A percentile compares a stretch with the other conserved stretches of the same genome.
Evolutionary conservation across 2,797 vertebrate species (phyloP).

Genomic region (Lophotriccus pileatus): DNA sequence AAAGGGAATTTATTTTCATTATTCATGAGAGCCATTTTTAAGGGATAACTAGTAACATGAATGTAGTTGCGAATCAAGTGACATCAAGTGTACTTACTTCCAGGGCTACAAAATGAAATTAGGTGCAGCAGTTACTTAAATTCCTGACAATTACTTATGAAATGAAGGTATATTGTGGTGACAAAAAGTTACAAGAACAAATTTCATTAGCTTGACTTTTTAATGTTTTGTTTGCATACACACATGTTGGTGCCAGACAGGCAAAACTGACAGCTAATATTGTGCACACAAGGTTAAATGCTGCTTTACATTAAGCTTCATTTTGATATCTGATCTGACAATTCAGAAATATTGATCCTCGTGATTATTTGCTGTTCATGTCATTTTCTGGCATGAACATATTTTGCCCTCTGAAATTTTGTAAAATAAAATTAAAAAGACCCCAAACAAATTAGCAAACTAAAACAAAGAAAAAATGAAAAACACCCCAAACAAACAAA

Average conservation of each 20-base stretch:
- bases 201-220: neutral
- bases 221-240: neutral
- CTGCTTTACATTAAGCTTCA: neutral
- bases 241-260: neutral
- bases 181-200: neutral
- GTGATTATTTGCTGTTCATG: neutral
- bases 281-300: neutral
- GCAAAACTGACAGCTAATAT: neutral
- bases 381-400: neutral
- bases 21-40: conserved; percentile 62
- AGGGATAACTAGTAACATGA: conserved; percentile 49
- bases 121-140: neutral
- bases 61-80: conserved; percentile 31
- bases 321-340: neutral
- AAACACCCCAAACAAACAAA: neutral
- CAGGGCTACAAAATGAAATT: conserved; percentile 9
- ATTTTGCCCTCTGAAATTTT: neutral
- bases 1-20: conserved; percentile 67
- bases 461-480: too few species aligned
- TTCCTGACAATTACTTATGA: conserved; percentile 7
- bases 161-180: neutral
- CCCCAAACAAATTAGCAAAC: rapidly evolving
- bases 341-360: neutral
- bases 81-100: conserved; percentile 32
- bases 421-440: neutral